phyloP scores from a whole-genome alignment of 2,888 invertebrate genomes.

The Drosophila recens region DNA sequence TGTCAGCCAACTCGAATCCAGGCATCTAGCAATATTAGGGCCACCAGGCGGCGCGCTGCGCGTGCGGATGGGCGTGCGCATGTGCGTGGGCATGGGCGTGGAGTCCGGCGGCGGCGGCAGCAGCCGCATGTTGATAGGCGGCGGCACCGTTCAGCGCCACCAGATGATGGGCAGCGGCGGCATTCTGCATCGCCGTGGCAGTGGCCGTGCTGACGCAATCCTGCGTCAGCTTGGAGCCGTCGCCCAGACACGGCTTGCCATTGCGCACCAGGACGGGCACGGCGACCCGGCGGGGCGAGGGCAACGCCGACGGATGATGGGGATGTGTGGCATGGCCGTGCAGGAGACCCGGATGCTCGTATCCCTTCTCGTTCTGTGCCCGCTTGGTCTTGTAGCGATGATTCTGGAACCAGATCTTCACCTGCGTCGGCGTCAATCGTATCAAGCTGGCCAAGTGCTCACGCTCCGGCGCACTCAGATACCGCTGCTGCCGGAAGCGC shows the following conservation, averaged over 20 bases:
- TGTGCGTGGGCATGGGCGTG: conserved; percentile 75
- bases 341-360: conserved; percentile 86
- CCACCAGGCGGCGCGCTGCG: conserved; percentile 83
- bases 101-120: conserved; percentile 81
- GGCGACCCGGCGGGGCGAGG: conserved; percentile 95
- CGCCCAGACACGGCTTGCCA: conserved; percentile 94
- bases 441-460: conserved; percentile 98
- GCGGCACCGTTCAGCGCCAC: conserved; percentile 76
- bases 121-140: conserved; percentile 84
- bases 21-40: conserved; percentile 83
- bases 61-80: conserved; percentile 72
- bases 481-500: conserved; percentile 97
- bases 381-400: conserved; percentile 99
- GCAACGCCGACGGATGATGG: conserved; percentile 87
- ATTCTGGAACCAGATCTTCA: conserved; percentile 99
- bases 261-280: conserved; percentile 97
- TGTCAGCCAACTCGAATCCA: conserved; percentile 35
- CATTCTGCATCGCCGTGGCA: conserved; percentile 86
- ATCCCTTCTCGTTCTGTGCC: conserved; percentile 97
- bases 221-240: conserved; percentile 85
- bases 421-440: conserved; percentile 97
- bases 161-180: conserved; percentile 78
- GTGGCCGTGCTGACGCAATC: conserved; percentile 86
- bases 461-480: conserved; percentile 98
- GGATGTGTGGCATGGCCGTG: conserved; percentile 79